A percentile compares a stretch with the other conserved stretches of the same genome.
These are phyloP conservation scores for Trematocara caparti DNA, from an alignment of 2,797 vertebrate genomes.

Conservation along the genomic window DNA sequence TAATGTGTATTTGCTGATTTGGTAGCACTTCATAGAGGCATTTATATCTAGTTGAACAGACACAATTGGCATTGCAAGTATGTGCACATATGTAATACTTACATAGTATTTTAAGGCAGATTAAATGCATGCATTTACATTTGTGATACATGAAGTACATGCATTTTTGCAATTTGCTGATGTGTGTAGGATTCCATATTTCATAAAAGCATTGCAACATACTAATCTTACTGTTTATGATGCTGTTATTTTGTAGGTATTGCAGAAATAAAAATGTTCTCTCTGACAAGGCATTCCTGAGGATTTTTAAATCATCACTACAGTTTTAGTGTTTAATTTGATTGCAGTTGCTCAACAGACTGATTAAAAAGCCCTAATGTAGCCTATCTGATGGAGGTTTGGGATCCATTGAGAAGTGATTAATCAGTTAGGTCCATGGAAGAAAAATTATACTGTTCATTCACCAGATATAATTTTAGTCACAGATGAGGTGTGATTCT, in stretches of 20 bases:
- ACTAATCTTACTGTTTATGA: not conserved
- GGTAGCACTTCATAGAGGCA: constrained; percentile 18
- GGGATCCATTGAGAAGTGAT: constrained; percentile 18
- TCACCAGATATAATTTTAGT: not conserved
- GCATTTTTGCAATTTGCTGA: not conserved
- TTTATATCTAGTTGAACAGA: constrained; percentile 17
- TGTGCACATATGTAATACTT: too few relatives aligned
- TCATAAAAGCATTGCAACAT: not conserved
- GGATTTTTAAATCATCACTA: not conserved
- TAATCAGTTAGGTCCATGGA: constrained; percentile 21
- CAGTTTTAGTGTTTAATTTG: not conserved
- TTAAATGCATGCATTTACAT: not conserved
- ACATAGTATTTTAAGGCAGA: not conserved
- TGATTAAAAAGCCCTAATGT: constrained; percentile 1
- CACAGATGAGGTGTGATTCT: not conserved
- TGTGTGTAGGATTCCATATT: not conserved
- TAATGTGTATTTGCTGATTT: constrained; percentile 41
- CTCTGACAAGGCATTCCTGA: not conserved
- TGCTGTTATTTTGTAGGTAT: not conserved
- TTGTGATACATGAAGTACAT: not conserved
- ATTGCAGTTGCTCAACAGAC: not conserved
- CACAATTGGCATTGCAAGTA: not conserved
- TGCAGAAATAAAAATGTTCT: not conserved
- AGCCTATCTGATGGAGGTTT: constrained; percentile 2
- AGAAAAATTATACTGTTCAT: constrained; percentile 20